Conservation (phyloP, 2,113 vertebrate genomes). For the Delphinapterus leucas region DNA sequence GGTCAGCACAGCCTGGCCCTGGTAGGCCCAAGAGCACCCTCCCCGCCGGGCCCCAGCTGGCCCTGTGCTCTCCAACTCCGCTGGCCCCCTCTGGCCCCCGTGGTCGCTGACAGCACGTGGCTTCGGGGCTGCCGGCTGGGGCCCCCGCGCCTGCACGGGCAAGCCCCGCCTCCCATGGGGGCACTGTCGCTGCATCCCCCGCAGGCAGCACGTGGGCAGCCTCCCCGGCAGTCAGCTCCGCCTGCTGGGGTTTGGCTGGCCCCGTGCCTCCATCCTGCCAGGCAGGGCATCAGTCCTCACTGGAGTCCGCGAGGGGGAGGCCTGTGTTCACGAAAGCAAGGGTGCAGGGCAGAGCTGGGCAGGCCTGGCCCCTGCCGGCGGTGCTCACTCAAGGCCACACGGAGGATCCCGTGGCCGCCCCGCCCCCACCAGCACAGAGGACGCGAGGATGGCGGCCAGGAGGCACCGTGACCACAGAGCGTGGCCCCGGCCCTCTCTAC, state of each 20-base stretch:
- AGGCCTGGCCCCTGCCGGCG: not conserved
- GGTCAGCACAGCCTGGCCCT: not conserved
- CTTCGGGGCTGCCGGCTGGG: not conserved
- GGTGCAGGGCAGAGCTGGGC: not conserved
- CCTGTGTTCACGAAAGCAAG: not conserved
- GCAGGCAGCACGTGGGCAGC: rapidly evolving
- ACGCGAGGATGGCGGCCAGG: not conserved
- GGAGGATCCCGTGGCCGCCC: not conserved
- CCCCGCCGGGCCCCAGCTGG: not conserved
- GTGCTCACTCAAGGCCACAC: not conserved
- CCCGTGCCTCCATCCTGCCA: not conserved
- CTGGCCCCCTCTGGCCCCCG: not conserved
- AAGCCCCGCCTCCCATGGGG: rapidly evolving
- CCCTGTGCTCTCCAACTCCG: not conserved
- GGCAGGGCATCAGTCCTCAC: rapidly evolving
- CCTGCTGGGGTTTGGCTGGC: not conserved
- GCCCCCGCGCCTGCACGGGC: rapidly evolving
- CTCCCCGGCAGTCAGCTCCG: rapidly evolving
- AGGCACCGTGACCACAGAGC: not conserved
- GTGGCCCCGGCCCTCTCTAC: not conserved
- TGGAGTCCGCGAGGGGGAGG: too few relatives aligned
- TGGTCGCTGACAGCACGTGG: not conserved
- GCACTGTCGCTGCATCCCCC: rapidly evolving
- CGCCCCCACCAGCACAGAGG: not conserved
- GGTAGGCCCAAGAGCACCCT: not conserved